Evolutionary conservation across 2,113 vertebrate genomes (phyloP).

Genomic region (Morphnarchus princeps): DNA sequence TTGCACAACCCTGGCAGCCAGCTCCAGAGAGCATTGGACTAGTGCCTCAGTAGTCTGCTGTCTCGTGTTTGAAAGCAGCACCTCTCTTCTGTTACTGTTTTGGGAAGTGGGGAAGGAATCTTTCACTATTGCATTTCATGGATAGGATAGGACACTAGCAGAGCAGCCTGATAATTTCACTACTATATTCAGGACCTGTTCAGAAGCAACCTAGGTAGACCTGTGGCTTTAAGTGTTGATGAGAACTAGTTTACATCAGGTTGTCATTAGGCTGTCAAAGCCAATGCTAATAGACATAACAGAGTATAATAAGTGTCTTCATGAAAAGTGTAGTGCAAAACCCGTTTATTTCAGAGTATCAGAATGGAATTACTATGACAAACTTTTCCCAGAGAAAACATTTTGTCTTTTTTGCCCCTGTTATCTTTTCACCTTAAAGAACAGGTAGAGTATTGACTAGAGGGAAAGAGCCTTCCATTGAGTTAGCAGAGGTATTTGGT

Average conservation of each 20-base stretch:
- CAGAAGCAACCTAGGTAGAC: background rate
- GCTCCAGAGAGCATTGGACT: background rate
- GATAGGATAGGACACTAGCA: background rate
- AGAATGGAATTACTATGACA: background rate
- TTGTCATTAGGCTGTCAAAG: background rate
- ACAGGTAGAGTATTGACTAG: background rate
- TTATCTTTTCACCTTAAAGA: background rate
- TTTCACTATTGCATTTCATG: background rate
- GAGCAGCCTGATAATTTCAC: background rate
- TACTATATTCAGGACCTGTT: background rate
- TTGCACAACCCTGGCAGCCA: background rate
- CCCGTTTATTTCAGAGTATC: background rate
- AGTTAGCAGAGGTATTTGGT: background rate
- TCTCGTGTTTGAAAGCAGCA: background rate
- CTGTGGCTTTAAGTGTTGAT: background rate
- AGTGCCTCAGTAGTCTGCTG: background rate
- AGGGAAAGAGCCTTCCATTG: background rate
- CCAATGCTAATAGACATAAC: background rate
- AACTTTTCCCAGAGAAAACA: background rate
- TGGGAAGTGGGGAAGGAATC: background rate
- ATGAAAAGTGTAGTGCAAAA: background rate
- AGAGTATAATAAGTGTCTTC: background rate
- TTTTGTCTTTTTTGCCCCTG: background rate
- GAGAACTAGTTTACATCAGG: background rate
- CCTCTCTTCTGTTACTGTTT: background rate